Evolutionary conservation across 2,797 vertebrate species (phyloP), one percentile per base, ranked within the genome.

Genomic region (Benthosema pterotum): DNA sequence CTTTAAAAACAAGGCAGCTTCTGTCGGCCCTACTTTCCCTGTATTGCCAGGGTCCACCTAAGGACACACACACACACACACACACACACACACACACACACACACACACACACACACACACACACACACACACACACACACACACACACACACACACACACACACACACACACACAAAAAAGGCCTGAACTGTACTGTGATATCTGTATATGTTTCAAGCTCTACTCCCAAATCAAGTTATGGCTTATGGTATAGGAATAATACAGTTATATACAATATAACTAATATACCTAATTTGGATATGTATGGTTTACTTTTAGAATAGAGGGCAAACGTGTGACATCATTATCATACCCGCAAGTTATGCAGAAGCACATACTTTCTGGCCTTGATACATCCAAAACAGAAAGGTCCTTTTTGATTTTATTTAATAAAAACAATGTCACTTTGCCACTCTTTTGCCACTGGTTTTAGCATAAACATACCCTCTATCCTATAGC

Each of bases 11-110:
- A 98, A 87, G 0, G 97, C 97, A 48, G 97, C 97, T 81, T 99
- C 98, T n/a, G 90, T 94, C 8, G 98, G 96, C 61, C 95, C 96
- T 0, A 99, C 93, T 86, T 94, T 93, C 18, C 97, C 97, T 0
- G 94, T 95, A 47, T 96, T 94, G 1, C 95, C 76, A n/a, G 97
- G 97, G 83, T 99, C 97, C 63, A 99, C 97, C 98, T 99, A 80
- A 13, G 28, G 65, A 70, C 17, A 49, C 15, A 48, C 52, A 50
- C 8, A 57, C 4, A 63, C 8, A 15, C 18, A 38, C 16, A 17
- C 46, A 59, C 38, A 52, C 60, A 72, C 17, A 56, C 15, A 56
- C 15, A 71, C 28, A 63, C 6, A 55, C 4, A 72, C 38, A 28
- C 16, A 48, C 25, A 38, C 16, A 17, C 46, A 59, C 38, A 52